Evolutionary conservation across 2,888 invertebrate species (phyloP).

Genomic region (Lydus trimaculatus): DNA sequence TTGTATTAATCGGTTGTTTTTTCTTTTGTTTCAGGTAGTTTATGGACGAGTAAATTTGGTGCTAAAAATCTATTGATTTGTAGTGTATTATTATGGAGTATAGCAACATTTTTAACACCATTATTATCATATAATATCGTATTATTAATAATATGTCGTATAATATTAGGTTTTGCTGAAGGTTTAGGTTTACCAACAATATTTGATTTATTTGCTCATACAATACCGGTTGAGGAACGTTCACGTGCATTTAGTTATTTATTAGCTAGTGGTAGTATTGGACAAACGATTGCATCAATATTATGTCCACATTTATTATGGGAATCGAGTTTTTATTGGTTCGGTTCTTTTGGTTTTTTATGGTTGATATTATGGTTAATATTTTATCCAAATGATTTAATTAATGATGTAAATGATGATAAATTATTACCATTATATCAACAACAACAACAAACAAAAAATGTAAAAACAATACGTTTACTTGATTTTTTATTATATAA

Average conservation of each 20-base stretch:
- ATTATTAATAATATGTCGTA: constrained; percentile 69
- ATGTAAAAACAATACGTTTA: constrained; percentile 66
- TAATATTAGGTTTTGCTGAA: constrained; percentile 76
- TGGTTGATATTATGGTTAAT: constrained; percentile 73
- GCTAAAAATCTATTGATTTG: constrained; percentile 72
- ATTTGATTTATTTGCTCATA: constrained; percentile 77
- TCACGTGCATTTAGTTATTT: constrained; percentile 77
- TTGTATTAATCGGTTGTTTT: not conserved
- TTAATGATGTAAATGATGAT: constrained; percentile 62
- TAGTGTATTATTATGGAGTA: constrained; percentile 76
- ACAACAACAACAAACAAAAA: constrained; percentile 59
- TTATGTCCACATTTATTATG: constrained; percentile 74
- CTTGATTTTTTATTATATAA: constrained; percentile 71
- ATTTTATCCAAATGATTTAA: constrained; percentile 66
- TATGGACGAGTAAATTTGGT: constrained; percentile 72
- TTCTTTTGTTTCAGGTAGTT: constrained; percentile 66
- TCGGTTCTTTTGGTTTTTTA: constrained; percentile 71
- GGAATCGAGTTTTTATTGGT: constrained; percentile 73
- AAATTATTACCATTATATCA: constrained; percentile 67
- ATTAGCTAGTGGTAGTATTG: constrained; percentile 76
- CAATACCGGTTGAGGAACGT: constrained; percentile 74
- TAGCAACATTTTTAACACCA: constrained; percentile 75
- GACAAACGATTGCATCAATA: constrained; percentile 76
- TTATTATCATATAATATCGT: constrained; percentile 71
- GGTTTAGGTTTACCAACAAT: constrained; percentile 78